Evolutionary conservation across 2,113 vertebrate genomes (phyloP).

Genomic region (human (Homo sapiens)): GRCh38 chr3:174959001-174959500

Average conservation of each 20-base stretch:
- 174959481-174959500: not conserved
- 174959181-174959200: not conserved
- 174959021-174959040: not conserved
- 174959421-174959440: not conserved
- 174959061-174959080: constrained; percentile 52
- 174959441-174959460: not conserved
- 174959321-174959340: constrained; percentile 4
- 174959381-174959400: not conserved
- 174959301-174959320: constrained; percentile 43
- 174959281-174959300: not conserved
- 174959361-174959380: constrained; percentile 37
- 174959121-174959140: not conserved
- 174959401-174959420: not conserved
- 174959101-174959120: constrained; percentile 43
- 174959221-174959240: not conserved
- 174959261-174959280: not conserved
- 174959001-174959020: not conserved
- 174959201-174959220: constrained; percentile 29
- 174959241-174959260: not conserved
- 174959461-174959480: not conserved
- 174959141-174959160: not conserved
- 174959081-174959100: not conserved
- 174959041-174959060: constrained; percentile 39
- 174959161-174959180: not conserved
- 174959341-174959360: not conserved